These are phyloP conservation scores for Napeogenes sylphis DNA, from an alignment of 2,888 invertebrate genomes.

Conservation along the genomic window DNA sequence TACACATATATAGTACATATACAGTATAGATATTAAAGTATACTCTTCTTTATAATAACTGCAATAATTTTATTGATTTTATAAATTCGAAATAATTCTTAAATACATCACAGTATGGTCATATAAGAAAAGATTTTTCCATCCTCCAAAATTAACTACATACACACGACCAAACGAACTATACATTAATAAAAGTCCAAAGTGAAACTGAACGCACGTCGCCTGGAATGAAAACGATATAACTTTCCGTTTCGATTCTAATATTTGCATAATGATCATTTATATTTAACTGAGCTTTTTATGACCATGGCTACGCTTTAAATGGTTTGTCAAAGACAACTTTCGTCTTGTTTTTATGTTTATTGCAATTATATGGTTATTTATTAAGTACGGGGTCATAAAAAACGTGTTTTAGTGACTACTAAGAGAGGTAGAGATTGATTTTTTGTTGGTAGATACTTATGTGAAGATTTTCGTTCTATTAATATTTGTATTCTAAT, in stretches of 20 bases:
- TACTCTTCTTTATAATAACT: too few relatives aligned
- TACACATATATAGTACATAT: too few relatives aligned
- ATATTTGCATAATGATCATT: conserved; percentile 30
- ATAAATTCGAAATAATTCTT: too few relatives aligned
- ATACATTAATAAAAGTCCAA: not conserved
- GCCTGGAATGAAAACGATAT: not conserved
- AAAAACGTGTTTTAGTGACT: not conserved
- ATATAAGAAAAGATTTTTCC: too few relatives aligned
- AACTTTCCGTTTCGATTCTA: conserved; percentile 7
- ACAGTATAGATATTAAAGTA: too few relatives aligned
- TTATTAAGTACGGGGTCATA: conserved; percentile 11
- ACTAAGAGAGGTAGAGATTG: not conserved
- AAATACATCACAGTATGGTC: too few relatives aligned
- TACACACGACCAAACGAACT: too few relatives aligned
- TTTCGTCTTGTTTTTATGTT: conserved; percentile 24
- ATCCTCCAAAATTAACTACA: too few relatives aligned
- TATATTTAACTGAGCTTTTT: conserved; percentile 29
- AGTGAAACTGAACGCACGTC: not conserved
- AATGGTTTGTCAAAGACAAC: conserved; percentile 24
- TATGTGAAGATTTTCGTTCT: not conserved
- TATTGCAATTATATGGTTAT: conserved; percentile 20
- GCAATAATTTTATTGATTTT: too few relatives aligned
- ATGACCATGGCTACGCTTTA: conserved; percentile 23
- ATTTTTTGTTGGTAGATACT: not conserved
- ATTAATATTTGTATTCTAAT: not conserved